These are phyloP conservation scores for Dipodomys merriami DNA, from an alignment of 2,113 vertebrate species.

Conservation along the genomic window DNA sequence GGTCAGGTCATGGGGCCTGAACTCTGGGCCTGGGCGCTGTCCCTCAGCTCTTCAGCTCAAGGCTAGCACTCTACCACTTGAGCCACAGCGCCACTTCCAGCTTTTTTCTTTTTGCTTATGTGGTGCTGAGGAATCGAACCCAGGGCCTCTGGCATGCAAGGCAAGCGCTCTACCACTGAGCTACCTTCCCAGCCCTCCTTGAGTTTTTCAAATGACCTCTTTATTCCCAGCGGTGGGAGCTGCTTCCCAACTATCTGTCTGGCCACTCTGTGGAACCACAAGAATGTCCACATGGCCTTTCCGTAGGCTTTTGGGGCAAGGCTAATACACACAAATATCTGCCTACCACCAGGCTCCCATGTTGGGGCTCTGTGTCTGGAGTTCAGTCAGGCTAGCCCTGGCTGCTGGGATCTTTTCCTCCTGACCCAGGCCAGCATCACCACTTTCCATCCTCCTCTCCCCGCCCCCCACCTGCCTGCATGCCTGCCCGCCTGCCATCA, in stretches of 20 bases:
- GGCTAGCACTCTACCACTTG: too few relatives aligned
- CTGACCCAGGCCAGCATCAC: background rate
- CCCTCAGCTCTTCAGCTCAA: too few relatives aligned
- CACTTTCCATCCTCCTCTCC: background rate
- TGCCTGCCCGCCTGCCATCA: background rate
- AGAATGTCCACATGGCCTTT: background rate
- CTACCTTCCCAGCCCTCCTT: too few relatives aligned
- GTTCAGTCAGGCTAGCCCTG: slow-evolving; percentile 39
- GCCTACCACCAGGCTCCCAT: background rate
- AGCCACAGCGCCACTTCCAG: too few relatives aligned
- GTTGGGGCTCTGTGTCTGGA: background rate
- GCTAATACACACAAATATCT: background rate
- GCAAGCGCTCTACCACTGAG: too few relatives aligned
- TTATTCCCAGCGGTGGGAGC: slow-evolving; percentile 20
- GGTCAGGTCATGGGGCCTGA: too few relatives aligned
- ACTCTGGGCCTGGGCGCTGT: too few relatives aligned
- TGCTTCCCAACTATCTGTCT: background rate
- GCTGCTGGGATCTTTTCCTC: background rate
- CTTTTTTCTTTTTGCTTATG: too few relatives aligned
- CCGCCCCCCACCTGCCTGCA: background rate
- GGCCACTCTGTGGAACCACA: background rate
- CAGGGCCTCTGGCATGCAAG: too few relatives aligned
- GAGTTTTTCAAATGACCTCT: slow-evolving; percentile 51
- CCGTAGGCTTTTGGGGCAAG: background rate
- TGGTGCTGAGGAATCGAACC: too few relatives aligned